Evolutionary conservation across 2,888 invertebrate genomes (phyloP).

Genomic region (Stictocephala bisonia): DNA sequence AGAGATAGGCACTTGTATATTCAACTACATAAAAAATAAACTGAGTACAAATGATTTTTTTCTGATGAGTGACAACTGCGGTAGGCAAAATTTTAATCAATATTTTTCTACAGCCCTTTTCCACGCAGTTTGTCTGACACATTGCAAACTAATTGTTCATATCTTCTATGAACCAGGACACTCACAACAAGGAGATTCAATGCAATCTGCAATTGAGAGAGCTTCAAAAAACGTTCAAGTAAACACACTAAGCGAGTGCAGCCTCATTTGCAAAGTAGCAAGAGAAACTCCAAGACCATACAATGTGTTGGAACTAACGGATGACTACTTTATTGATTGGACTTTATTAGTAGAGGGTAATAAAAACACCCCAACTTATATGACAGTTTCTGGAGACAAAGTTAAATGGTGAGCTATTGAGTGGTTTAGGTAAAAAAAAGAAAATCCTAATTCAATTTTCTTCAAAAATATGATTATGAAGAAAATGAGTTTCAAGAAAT

Average conservation of each 20-base stretch:
- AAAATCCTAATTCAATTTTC: background rate
- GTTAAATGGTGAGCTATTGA: background rate
- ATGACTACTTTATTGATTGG: slow-evolving; percentile 16
- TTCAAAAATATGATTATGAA: slow-evolving; percentile 10
- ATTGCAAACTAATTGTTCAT: too few relatives aligned
- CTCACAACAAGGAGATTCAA: background rate
- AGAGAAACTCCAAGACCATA: slow-evolving; percentile 34
- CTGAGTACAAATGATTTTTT: background rate
- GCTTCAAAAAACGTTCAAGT: slow-evolving; percentile 16
- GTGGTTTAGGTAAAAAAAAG: background rate
- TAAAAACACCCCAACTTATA: background rate
- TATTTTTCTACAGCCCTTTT: slow-evolving; percentile 7
- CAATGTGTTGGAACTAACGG: background rate
- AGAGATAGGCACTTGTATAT: slow-evolving; percentile 8
- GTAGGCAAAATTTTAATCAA: slow-evolving; percentile 24
- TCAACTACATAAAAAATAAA: slow-evolving; percentile 3
- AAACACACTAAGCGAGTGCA: background rate
- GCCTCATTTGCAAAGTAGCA: background rate
- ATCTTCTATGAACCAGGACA: too few relatives aligned
- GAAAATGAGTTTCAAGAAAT: background rate
- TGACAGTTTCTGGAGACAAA: background rate
- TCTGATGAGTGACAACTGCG: slow-evolving; percentile 29
- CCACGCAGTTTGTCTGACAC: background rate
- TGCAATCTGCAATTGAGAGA: background rate
- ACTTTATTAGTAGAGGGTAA: background rate